Evolutionary conservation across 1,140 invertebrate species (phyloP), one percentile per base, ranked within the genome.

Genomic region (Sitophilus oryzae): DNA sequence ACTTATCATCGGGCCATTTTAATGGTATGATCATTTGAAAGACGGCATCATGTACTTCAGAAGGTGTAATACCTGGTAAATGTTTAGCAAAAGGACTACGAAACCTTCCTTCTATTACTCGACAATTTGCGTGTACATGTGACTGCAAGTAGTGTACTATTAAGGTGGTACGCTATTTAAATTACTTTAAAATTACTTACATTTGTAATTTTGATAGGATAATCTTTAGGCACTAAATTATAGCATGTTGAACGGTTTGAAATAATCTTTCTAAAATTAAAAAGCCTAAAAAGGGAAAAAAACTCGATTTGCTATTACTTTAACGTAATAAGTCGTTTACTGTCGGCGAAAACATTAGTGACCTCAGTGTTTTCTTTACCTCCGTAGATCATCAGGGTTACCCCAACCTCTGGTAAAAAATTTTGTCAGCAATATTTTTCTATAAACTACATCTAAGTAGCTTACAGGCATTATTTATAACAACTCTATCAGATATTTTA

Each of bases 351-450:
- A 18, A 20, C 8, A 20, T 30, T n/a, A n/a, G 36, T 2, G 14
- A 38, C 14, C 38, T 15, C 18, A 16, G 23, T 34, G 3, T n/a
- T 49, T 44, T 53, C 42, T 61, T 73, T 77, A 94, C 93, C 86
- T 86, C 74, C 88, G 84, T 25, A 98, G 78, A 75, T 89, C 88
- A 65, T 95, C 86, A 5, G 94, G 91, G 63, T 88, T 86, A 5
- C 96, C 96, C 95, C 95, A 99, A 59, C 94, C 94, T 78, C 93
- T 92, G 0, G 88, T 88, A 70, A 98, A 98, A 73, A 97, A 95
- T 72, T 91, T 92, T 1, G 91, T 89, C 34, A 97, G 74, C 18
- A 98, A 76, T 66, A 96, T 80, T 68, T 85, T 88, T 64, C 95
- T 77, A 71, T 96, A 97, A 43, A 96, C 78, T 43, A 88, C 82